phyloP scores from a whole-genome alignment of 2,113 vertebrate species.

The Ursus arctos region DNA sequence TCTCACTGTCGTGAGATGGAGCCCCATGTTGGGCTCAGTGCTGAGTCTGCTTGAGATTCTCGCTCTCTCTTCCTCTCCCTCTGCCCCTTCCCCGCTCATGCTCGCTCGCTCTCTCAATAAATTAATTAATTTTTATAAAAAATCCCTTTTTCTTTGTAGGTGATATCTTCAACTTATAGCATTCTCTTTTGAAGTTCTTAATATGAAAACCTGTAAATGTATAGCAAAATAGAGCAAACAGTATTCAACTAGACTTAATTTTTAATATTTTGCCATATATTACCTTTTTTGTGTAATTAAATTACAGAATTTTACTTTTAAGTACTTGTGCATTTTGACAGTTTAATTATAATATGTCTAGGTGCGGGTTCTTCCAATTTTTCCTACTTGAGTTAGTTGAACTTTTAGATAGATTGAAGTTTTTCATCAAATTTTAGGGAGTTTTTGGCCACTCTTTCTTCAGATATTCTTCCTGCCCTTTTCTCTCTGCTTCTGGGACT shows the following conservation, averaged over 20 bases:
- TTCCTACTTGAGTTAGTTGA: background rate
- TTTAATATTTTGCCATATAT: background rate
- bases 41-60: background rate
- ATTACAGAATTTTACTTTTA: constrained; percentile 5
- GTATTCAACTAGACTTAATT: background rate
- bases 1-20: background rate
- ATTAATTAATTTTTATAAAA: background rate
- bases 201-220: background rate
- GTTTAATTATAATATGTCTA: background rate
- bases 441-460: background rate
- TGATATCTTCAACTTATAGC: background rate
- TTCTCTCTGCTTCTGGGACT: background rate
- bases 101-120: background rate
- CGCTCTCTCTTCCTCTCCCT: background rate
- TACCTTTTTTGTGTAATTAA: background rate
- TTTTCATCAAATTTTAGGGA: background rate
- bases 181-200: constrained; percentile 1
- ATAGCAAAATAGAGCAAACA: background rate
- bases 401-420: background rate
- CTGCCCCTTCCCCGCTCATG: background rate
- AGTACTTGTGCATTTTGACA: background rate
- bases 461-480: background rate
- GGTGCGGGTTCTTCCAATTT: background rate
- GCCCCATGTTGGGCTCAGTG: background rate
- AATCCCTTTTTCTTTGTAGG: background rate